These are phyloP conservation scores for Lycaon pictus DNA, from an alignment of 2,113 vertebrate species.

Conservation along the genomic window DNA sequence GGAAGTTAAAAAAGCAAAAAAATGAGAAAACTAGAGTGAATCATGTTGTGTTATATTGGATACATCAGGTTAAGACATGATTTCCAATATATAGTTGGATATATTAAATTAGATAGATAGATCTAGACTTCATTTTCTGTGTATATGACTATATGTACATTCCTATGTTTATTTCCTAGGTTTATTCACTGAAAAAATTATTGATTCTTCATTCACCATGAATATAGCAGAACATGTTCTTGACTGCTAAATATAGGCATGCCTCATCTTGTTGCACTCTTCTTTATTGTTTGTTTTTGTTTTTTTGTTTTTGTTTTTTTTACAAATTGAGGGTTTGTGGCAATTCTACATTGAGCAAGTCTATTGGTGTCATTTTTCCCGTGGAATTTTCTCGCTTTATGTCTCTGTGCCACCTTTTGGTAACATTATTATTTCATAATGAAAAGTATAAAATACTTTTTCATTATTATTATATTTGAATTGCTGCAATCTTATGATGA, in stretches of 20 bases:
- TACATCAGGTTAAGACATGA: neutral
- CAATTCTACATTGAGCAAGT: neutral
- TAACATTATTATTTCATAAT: neutral
- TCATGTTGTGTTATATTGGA: neutral
- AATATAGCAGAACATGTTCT: neutral
- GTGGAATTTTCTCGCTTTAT: neutral
- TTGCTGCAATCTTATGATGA: neutral
- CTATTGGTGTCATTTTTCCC: neutral
- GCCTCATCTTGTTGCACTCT: neutral
- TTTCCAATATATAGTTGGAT: neutral
- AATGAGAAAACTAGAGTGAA: neutral
- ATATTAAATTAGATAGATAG: neutral
- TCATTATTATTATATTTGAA: neutral
- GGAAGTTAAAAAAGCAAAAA: neutral
- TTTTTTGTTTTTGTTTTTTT: neutral
- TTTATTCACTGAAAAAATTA: neutral
- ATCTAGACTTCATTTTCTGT: neutral
- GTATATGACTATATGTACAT: neutral
- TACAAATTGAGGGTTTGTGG: neutral
- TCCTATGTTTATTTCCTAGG: neutral
- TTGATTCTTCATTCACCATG: neutral
- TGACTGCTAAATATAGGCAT: neutral
- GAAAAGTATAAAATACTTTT: neutral
- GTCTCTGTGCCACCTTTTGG: neutral
- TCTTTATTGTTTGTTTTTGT: neutral